Conservation (phyloP, 2,113 vertebrate species). For the Dromas ardeola region DNA sequence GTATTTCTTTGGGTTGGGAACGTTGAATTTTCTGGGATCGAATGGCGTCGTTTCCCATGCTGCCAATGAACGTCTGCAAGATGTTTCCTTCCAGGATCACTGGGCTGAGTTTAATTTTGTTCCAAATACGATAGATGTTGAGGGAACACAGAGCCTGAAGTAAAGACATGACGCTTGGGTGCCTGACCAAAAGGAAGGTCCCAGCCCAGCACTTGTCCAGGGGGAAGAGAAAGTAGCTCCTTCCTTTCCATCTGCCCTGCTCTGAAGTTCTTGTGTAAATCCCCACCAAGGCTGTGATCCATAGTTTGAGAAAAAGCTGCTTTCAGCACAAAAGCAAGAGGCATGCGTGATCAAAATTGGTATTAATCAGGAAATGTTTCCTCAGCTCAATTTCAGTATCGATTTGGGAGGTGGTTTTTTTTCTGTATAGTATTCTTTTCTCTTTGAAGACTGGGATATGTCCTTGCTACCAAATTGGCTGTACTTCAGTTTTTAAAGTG, state of each 20-base stretch:
- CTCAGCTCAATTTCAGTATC: background rate
- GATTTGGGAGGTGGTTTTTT: background rate
- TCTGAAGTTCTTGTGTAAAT: background rate
- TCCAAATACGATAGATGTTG: background rate
- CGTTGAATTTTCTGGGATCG: rapidly evolving
- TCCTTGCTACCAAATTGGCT: background rate
- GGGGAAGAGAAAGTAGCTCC: background rate
- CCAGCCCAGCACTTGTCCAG: background rate
- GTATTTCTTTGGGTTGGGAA: background rate
- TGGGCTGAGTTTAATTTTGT: background rate
- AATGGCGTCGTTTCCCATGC: rapidly evolving
- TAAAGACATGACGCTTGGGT: rapidly evolving
- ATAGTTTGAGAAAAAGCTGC: background rate
- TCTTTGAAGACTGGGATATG: background rate
- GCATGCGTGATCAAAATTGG: rapidly evolving
- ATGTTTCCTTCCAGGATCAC: background rate
- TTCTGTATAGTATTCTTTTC: rapidly evolving
- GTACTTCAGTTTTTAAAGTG: background rate
- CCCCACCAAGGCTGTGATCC: background rate
- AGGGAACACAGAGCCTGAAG: background rate
- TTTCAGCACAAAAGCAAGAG: background rate
- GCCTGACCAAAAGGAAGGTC: background rate
- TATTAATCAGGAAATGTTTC: background rate
- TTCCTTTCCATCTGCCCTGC: background rate
- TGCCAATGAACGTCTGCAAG: background rate